phyloP scores from a whole-genome alignment of 2,113 vertebrate species.

The Aleadryas rufinucha region DNA sequence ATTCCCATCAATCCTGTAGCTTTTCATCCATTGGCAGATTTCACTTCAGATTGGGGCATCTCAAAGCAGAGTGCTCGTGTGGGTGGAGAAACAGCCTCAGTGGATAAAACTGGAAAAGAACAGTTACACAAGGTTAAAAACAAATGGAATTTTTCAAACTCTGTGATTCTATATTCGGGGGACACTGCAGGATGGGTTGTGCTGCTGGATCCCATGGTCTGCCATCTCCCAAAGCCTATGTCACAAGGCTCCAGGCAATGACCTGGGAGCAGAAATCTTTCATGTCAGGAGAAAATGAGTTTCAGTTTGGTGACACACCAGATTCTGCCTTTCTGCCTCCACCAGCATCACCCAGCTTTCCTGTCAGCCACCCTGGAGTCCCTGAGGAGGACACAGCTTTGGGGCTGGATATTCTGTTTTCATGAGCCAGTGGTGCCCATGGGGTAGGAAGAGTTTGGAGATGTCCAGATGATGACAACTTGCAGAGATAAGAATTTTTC shows the following conservation, averaged over 20 bases:
- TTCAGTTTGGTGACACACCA: neutral
- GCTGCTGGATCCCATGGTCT: neutral
- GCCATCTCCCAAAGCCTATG: neutral
- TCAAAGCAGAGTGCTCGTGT: neutral
- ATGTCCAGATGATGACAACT: neutral
- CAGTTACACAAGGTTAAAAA: neutral
- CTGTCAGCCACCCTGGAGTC: neutral
- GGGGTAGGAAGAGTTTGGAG: neutral
- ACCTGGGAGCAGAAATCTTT: neutral
- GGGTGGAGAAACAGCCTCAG: neutral
- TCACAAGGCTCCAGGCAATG: neutral
- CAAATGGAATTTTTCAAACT: neutral
- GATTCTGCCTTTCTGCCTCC: neutral
- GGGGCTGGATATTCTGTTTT: neutral
- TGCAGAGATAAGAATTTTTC: neutral
- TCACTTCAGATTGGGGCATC: neutral
- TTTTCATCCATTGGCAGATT: neutral
- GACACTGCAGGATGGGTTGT: neutral
- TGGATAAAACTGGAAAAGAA: neutral
- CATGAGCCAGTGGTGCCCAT: neutral
- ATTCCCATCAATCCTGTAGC: neutral
- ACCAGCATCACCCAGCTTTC: neutral
- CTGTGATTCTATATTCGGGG: neutral
- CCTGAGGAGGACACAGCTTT: neutral
- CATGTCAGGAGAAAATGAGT: neutral